Base-by-base conservation (phyloP, 2,888 invertebrate species). In the Serripes groenlandicus region DNA sequence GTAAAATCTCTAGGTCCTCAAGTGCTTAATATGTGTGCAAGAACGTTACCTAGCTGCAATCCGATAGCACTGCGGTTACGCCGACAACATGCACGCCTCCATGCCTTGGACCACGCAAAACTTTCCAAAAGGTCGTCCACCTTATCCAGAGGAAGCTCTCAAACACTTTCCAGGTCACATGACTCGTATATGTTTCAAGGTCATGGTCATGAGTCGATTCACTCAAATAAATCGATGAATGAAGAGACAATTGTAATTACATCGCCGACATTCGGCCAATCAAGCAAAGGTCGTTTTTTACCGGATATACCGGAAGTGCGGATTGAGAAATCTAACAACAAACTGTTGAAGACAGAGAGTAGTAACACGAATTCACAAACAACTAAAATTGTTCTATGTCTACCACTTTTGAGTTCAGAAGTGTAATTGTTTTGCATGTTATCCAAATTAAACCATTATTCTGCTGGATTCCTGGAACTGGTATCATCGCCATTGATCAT, bases 41-140 rank as follows among this genome's bases (percentile, higher is more conserved):
- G 85, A 56, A 72, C 82, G 1, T 52, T 85, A 26, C 85, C 85
- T 1, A 85, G 85, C 49, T 82, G 82, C 34, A 85, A 85, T 28
- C 85, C 85, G 3, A 71, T 82, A 42, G 85, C 82, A 72, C 30
- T 82, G 52, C 79, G 85, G 56, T 62, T 78, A 34, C 79, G 85
- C 9, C 56, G 64, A 66, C 79, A 76, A 34, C 76, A 77, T 34
- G 71, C 74, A 28, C 82, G 85, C 54, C 58, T 70, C 54, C 78
- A 74, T 15, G 54, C 70, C 3, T 58, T 37, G 26, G 58, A 62
- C n/a, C 73, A 74, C 37, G 68, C 56, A 23, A 66, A 72, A 28
- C 52, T 56, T 11, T 71, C 71, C 0, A 71, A 56, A 35, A 21
- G 54, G 18, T 35, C 54, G 66, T 66, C 66, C 3, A 42, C 34